These are phyloP conservation scores for Teleogryllus oceanicus DNA, from an alignment of 2,888 invertebrate genomes.

Conservation along the genomic window DNA sequence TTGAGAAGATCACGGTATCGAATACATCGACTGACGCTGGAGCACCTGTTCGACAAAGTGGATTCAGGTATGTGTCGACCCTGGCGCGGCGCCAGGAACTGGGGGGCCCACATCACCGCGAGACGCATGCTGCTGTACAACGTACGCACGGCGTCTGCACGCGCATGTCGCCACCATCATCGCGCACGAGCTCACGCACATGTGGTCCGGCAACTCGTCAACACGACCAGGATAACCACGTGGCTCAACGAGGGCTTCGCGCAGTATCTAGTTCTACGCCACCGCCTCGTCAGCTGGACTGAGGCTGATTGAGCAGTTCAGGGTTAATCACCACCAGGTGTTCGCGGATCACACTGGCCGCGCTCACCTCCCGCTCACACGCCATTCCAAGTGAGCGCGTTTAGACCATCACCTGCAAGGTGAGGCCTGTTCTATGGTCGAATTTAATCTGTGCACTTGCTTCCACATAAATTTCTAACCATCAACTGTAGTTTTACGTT, in stretches of 20 bases:
- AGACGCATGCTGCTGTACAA: neutral
- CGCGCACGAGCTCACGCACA: constrained; percentile 56
- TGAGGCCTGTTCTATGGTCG: neutral
- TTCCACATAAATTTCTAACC: no score
- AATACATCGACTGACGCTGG: constrained; percentile 35
- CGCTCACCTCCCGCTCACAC: constrained; percentile 44
- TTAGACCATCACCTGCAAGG: constrained; percentile 31
- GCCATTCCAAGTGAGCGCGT: constrained; percentile 32
- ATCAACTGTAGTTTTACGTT: no score
- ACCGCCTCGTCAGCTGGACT: constrained; percentile 43
- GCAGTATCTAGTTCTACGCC: constrained; percentile 51
- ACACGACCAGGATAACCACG: constrained; percentile 44
- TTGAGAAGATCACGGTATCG: neutral
- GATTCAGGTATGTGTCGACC: no score
- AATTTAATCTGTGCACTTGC: no score
- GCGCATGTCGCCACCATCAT: constrained; percentile 43
- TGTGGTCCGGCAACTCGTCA: constrained; percentile 53
- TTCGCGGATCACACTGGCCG: constrained; percentile 48
- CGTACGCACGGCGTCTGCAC: neutral
- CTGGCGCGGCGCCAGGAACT: constrained; percentile 63
- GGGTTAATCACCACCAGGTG: constrained; percentile 47
- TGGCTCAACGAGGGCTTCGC: constrained; percentile 56
- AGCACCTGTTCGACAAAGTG: constrained; percentile 47
- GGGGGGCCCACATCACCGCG: constrained; percentile 62
- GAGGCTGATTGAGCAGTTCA: constrained; percentile 50